Evolutionary conservation across 2,797 vertebrate genomes (phyloP).

Genomic region (Myotis myotis): DNA sequence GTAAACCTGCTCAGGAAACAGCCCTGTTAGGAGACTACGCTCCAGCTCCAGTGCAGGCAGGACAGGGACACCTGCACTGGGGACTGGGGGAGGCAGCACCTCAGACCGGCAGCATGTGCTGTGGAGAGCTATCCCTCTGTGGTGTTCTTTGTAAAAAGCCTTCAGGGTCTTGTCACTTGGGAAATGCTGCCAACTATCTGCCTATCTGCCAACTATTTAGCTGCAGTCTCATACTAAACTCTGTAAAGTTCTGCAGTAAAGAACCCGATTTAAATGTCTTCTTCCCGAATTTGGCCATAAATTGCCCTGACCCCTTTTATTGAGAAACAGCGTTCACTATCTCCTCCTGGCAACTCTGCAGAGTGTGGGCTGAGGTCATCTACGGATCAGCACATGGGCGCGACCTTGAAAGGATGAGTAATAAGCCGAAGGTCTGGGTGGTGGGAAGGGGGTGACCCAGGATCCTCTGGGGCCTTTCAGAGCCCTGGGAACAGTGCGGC

Average conservation of each 20-base stretch:
- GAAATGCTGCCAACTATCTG: not conserved
- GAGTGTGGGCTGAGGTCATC: not conserved
- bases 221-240: not conserved
- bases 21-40: not conserved
- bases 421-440: not conserved
- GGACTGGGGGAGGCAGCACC: too few species aligned
- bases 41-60: not conserved
- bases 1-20: not conserved
- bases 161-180: not conserved
- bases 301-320: not conserved
- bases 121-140: not conserved
- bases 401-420: not conserved
- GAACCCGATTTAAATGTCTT: not conserved
- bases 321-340: not conserved
- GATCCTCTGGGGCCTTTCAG: not conserved
- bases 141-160: not conserved
- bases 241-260: not conserved
- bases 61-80: not conserved
- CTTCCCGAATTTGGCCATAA: not conserved
- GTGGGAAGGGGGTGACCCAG: not conserved
- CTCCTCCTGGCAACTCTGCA: not conserved
- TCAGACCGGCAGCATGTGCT: not conserved
- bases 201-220: not conserved
- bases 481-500: not conserved
- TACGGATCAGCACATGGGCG: not conserved